A percentile compares a stretch with the other conserved stretches of the same genome.
These are phyloP conservation scores for Tubulanus polymorphus DNA, from an alignment of 2,888 invertebrate genomes.

Conservation along the genomic window DNA sequence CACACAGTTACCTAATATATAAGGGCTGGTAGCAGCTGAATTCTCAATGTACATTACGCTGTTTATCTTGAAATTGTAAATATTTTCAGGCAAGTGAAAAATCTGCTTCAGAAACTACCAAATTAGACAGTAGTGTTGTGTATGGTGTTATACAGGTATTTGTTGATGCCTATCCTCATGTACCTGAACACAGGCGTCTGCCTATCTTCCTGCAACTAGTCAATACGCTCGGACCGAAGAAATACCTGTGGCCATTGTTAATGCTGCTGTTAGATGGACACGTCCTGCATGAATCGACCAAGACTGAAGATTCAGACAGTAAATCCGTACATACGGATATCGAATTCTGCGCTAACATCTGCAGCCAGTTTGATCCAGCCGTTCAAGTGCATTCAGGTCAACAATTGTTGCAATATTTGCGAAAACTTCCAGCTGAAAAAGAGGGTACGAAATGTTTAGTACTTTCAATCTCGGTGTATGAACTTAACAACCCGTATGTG, in stretches of 20 bases:
- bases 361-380: constrained; percentile 28
- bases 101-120: neutral
- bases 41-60: no score
- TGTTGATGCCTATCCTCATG: constrained; percentile 82
- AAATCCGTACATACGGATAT: constrained; percentile 22
- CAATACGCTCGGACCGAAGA: constrained; percentile 61
- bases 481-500: no score
- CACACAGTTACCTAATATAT: no score
- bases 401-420: constrained; percentile 26
- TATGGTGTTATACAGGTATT: constrained; percentile 69
- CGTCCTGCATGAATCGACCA: constrained; percentile 31
- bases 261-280: constrained; percentile 54
- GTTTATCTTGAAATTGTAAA: no score
- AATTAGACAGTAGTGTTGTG: neutral
- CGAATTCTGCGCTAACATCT: constrained; percentile 35
- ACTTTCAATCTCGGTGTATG: no score
- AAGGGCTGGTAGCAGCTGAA: no score
- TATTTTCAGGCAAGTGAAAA: no score
- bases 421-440: constrained; percentile 35
- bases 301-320: constrained; percentile 52
- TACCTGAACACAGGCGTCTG: constrained; percentile 85
- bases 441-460: no score
- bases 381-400: constrained; percentile 26
- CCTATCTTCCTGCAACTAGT: constrained; percentile 71
- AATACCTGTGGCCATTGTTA: constrained; percentile 54